These are phyloP conservation scores for Delia radicum DNA, from an alignment of 1,140 invertebrate species.

Conservation along the genomic window DNA sequence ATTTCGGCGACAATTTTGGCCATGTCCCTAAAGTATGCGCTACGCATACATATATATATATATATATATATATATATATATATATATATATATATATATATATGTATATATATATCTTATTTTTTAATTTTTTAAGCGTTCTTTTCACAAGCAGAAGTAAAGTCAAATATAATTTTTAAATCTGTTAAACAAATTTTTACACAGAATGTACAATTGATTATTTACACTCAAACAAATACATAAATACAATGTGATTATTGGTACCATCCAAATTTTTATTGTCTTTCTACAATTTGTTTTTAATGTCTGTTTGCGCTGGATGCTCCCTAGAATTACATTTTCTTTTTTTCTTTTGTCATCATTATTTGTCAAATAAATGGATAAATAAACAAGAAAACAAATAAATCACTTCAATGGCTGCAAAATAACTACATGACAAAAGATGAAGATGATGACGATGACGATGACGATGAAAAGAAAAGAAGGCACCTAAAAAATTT, in stretches of 20 bases:
- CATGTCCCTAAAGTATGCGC: too few relatives aligned
- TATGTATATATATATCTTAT: too few relatives aligned
- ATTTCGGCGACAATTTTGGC: too few relatives aligned
- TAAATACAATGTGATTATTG: neutral
- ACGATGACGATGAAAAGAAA: neutral
- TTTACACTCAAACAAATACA: conserved; percentile 7
- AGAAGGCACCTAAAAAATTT: neutral
- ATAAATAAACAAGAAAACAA: conserved; percentile 9
- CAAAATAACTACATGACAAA: neutral
- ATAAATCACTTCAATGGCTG: conserved; percentile 1
- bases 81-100: too few relatives aligned
- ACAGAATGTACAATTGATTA: neutral
- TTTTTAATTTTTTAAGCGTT: too few relatives aligned
- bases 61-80: too few relatives aligned
- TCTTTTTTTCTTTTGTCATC: neutral
- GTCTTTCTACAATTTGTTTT: neutral
- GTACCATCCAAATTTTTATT: neutral
- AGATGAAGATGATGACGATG: too few relatives aligned
- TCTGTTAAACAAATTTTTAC: neutral
- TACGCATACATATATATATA: neutral
- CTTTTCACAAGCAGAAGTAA: too few relatives aligned
- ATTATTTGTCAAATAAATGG: conserved; percentile 20
- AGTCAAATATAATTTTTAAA: too few relatives aligned
- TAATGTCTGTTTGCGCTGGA: neutral
- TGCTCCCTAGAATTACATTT: neutral